phyloP scores from a whole-genome alignment of 2,888 invertebrate genomes.

The Julus scandinavius region DNA sequence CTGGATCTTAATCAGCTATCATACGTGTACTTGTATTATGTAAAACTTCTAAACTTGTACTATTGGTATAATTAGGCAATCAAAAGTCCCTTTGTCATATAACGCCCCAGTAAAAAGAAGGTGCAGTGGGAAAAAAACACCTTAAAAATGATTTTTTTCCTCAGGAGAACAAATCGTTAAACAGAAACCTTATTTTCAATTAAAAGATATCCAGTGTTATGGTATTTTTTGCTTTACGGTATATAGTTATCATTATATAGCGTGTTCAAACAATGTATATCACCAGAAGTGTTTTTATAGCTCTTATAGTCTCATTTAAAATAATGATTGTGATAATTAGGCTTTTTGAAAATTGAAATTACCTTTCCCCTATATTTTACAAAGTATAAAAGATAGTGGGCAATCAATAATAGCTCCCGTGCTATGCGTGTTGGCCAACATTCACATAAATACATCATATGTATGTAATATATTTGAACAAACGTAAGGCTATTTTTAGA shows the following conservation, averaged over 20 bases:
- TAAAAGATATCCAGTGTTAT: neutral
- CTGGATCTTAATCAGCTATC: neutral
- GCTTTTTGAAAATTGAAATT: neutral
- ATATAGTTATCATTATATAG: neutral
- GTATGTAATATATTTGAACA: too few relatives aligned
- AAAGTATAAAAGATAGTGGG: neutral
- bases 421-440: neutral
- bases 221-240: neutral
- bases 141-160: neutral
- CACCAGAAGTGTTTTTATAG: neutral
- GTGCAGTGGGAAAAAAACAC: neutral
- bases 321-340: neutral
- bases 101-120: neutral
- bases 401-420: neutral
- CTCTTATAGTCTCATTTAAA: neutral
- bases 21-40: neutral
- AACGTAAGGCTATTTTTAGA: too few relatives aligned
- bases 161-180: slow-evolving; percentile 4
- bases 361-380: neutral
- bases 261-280: neutral
- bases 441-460: neutral
- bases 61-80: neutral
- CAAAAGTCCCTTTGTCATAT: neutral
- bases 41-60: neutral
- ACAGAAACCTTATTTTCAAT: neutral